Evolutionary conservation across 2,113 vertebrate species (phyloP), one percentile per base, ranked within the genome.

Genomic region (Mystacornis crossleyi): DNA sequence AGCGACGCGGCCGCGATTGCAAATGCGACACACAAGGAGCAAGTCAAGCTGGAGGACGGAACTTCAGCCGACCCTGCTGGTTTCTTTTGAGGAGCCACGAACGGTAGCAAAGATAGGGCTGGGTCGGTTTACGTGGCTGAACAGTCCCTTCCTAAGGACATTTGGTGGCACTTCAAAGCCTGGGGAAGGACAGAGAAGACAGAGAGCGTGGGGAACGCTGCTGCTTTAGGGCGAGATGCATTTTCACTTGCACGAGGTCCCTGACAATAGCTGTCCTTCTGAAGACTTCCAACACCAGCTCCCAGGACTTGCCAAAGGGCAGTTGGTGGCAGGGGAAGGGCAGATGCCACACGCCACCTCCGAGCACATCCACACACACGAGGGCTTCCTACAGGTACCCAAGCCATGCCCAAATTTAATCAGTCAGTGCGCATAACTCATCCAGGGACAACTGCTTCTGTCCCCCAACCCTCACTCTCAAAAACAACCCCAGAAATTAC

Each of bases 331-430:
- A 51, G 36, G 19, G 17, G 4, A 71, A 31, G 23, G 28, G 20
- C 67, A 15, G 62, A 3, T 2, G 2, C n/a, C 25, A 10, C 0
- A 1, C 4, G 47, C 20, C 4, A 3, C 34, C 10, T 34, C 53
- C 3, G 0, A 66, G 26, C 42, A 71, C 7, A 0, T 48, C n/a
- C 0, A 3, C 25, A 21, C 25, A 21, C 21, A 14, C 0, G 0
- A 1, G 8, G 23, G 4, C 43, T 24, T 40, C 89, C 79, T 21
- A 4, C 0, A 9, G 43, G n/a, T 21, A 13, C 34, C 29, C 2
- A 3, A 18, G n/a, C 2, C 16, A 24, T 7, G n/a, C 17, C 64
- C 25, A 2, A 10, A 65, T n/a, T 66, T 58, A 0, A 64, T 26
- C 77, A 33, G 20, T 14, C 50, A n/a, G 20, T 0, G 10, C n/a